Evolutionary conservation across 1,140 invertebrate species (phyloP).

Genomic region (Drosophila mojavensis): DNA sequence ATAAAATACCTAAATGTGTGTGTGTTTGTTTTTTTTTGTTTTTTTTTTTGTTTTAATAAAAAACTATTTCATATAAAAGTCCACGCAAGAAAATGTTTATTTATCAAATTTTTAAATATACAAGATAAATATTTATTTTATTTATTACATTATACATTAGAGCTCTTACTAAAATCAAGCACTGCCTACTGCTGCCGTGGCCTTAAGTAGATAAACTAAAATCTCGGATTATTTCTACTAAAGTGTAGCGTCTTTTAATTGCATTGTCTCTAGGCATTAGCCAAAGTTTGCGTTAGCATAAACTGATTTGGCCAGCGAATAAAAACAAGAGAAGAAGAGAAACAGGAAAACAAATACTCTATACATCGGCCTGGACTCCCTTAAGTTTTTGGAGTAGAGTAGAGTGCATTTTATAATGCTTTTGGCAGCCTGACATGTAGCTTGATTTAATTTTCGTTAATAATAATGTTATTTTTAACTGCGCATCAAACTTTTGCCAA

Average conservation of each 20-base stretch:
- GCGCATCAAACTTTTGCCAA: conserved; percentile 42
- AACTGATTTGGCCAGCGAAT: conserved; percentile 30
- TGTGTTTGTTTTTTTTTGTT: no score
- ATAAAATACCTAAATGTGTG: no score
- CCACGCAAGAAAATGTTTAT: no score
- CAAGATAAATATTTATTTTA: no score
- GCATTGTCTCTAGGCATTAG: conserved; percentile 15
- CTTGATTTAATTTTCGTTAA: conserved; percentile 50
- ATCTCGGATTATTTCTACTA: no score
- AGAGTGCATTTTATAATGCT: conserved; percentile 37
- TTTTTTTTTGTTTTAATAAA: no score
- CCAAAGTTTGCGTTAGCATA: conserved; percentile 38
- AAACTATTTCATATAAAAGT: no score
- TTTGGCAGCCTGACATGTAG: conserved; percentile 66
- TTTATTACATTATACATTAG: no score
- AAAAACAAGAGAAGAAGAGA: not conserved
- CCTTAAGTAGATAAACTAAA: not conserved
- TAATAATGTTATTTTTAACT: conserved; percentile 61
- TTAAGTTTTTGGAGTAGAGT: not conserved
- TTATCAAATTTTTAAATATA: no score
- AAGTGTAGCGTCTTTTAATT: conserved; percentile 6
- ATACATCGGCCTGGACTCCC: not conserved
- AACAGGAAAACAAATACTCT: not conserved
- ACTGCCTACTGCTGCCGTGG: no score
- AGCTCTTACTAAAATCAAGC: no score